Evolutionary conservation across 2,113 vertebrate genomes (phyloP), one percentile per base, ranked within the genome.

Genomic region (Felis chaus): DNA sequence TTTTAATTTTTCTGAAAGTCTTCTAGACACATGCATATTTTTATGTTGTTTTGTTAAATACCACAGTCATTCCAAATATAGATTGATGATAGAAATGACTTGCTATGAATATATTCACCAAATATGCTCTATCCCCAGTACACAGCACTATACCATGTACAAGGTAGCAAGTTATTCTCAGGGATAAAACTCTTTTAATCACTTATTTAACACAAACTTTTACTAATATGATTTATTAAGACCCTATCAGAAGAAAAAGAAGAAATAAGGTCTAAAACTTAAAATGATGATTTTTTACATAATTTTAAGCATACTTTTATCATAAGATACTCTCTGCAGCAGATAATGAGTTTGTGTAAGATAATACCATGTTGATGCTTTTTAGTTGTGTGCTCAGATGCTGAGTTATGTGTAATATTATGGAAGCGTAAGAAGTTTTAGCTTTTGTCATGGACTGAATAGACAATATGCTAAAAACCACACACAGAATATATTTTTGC

Each of bases 311-410:
- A 93, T 93, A 55, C 4, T 84, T 97, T 94, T 93, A 96, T 27
- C 29, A 79, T 96, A 91, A 61, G 87, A 53, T 90, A 82, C 25
- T 94, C 90, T 95, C 36, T 96, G 27, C 33, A 89, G 66, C 55
- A 97, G 39, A 61, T 87, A 82, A 36, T 76, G 48, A 91, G 33
- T n/a, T 14, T 53, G 1, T 95, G 0, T 97, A 95, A 95, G 79
- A 90, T 84, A 69, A 61, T 41, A 66, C 14, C 66, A 5, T 89
- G 33, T 80, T 97, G 81, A 81, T 97, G 68, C 12, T 82, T 95
- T 94, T 98, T 76, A 90, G 69, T 95, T 96, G 41, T 85, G 83
- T 97, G 63, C 57, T 92, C 55, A 87, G 92, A 68, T 98, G 48
- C 65, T 94, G 10, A 92, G 65, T 76, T 85, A 82, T 71, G 25